Evolutionary conservation across 2,113 vertebrate genomes (phyloP), one percentile per base, ranked within the genome.

Genomic region (Corvus cornix): DNA sequence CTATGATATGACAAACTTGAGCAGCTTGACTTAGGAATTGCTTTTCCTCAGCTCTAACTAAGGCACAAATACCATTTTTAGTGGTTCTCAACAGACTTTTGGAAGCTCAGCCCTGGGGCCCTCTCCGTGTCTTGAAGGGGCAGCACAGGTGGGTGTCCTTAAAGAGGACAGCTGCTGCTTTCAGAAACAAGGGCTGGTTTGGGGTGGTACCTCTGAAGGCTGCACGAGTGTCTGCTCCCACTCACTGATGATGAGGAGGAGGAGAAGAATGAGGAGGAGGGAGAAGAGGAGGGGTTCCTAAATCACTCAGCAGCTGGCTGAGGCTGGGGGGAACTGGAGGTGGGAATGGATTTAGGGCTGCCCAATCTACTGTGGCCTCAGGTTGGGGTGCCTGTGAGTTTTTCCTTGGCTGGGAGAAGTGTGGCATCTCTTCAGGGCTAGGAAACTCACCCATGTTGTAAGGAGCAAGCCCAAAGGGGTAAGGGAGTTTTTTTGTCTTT

Each of bases 361-460:
- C 18, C 31, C 5, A 11, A 4, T 73, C 14, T 58, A 18, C 31
- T 43, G 17, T 80, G 46, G 49, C 13, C 4, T 52, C 75, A 70
- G 53, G 20, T 3, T 72, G 30, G 16, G 5, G 2, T 2, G 2
- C 23, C 9, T 70, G 41, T 10, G 48, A 48, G 6, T 3, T 56
- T 49, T 46, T 35, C 5, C 3, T 7, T 9, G 16, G 16, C 2
- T 56, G 17, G 11, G 8, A 79, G 6, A 18, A 12, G 3, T 2
- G 5, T n/a, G 10, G 5, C 1, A 21, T 48, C 23, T 69, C 2
- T 1, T 9, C 18, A 49, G 37, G 35, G 22, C 7, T 19, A 62
- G 19, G 28, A 44, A 37, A 16, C 0, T 9, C 3, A 17, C 0
- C 2, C 0, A 0, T 13, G 2, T 6, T 66, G 7, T 3, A 46